Evolutionary conservation across 2,797 vertebrate genomes (phyloP).

Genomic region (Peromyscus attwateri): DNA sequence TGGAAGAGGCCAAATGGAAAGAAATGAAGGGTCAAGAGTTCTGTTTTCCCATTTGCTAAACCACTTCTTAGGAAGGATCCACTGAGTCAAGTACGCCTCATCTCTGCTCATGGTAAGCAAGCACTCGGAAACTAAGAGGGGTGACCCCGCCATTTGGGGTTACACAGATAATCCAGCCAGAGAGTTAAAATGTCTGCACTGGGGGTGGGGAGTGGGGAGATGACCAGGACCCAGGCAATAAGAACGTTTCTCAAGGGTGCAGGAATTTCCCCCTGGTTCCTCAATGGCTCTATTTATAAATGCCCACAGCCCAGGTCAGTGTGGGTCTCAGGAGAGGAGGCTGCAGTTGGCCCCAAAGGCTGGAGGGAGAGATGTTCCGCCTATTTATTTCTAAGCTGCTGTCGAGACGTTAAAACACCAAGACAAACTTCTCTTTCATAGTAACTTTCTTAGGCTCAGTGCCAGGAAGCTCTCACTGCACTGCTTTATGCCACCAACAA

Average conservation of each 20-base stretch:
- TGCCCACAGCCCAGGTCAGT: conserved; percentile 2
- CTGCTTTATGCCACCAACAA: conserved; percentile 72
- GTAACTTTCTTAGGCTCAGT: conserved; percentile 41
- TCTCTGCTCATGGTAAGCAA: neutral
- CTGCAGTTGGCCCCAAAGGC: neutral
- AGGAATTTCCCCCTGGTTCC: conserved; percentile 59
- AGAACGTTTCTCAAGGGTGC: conserved; percentile 59
- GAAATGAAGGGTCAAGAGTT: neutral
- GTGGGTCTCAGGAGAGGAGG: conserved; percentile 58
- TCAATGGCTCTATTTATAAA: conserved; percentile 78
- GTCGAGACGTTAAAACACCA: conserved; percentile 27
- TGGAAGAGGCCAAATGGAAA: neutral
- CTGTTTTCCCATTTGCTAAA: neutral
- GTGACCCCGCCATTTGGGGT: neutral
- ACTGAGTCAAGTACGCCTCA: neutral
- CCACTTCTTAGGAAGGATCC: neutral
- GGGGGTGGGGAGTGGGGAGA: conserved; percentile 16
- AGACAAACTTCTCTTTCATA: conserved; percentile 80
- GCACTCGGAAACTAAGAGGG: neutral
- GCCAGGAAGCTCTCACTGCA: conserved; percentile 66
- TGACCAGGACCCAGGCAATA: neutral
- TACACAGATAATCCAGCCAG: neutral
- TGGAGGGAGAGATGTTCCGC: neutral
- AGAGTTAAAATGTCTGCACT: conserved; percentile 20
- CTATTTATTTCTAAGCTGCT: conserved; percentile 65